Conservation (phyloP, 1,140 invertebrate species). For the Apis cerana region DNA sequence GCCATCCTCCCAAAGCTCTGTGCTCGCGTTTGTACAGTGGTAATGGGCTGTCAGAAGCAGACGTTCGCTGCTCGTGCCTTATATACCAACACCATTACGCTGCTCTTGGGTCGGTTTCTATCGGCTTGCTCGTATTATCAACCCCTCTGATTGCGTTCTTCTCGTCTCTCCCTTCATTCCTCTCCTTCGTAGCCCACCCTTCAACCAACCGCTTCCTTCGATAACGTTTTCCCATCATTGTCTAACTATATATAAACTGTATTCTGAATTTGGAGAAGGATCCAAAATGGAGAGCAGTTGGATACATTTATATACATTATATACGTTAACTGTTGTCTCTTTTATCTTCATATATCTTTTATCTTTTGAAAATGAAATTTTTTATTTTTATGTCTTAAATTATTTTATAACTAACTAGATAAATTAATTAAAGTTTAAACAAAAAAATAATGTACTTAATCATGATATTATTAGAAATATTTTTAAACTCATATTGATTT, state of each 20-base stretch:
- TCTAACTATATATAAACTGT: not conserved
- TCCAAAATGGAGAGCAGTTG: not conserved
- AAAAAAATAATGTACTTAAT: too few species aligned
- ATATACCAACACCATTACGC: slow-evolving; percentile 73
- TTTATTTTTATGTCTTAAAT: too few species aligned
- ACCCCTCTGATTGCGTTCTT: slow-evolving; percentile 48
- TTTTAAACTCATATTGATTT: too few species aligned
- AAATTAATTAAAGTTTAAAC: too few species aligned
- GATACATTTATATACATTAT: not conserved
- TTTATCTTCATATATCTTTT: too few species aligned
- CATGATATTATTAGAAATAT: too few species aligned
- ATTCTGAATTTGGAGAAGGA: not conserved
- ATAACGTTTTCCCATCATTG: slow-evolving; percentile 26
- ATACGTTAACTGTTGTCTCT: not conserved
- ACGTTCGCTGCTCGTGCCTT: slow-evolving; percentile 74
- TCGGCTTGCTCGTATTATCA: slow-evolving; percentile 58
- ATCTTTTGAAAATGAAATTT: too few species aligned
- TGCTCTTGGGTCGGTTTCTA: slow-evolving; percentile 64
- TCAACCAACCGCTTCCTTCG: slow-evolving; percentile 18
- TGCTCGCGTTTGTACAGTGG: slow-evolving; percentile 77
- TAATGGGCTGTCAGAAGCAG: slow-evolving; percentile 79
- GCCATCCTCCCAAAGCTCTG: slow-evolving; percentile 63
- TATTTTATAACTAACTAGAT: too few species aligned
- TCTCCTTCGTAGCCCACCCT: not conserved
- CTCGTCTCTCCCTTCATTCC: slow-evolving; percentile 28